Evolutionary conservation across 1,140 invertebrate genomes (phyloP), one percentile per base, ranked within the genome.

Genomic region (Batillaria attramentaria): DNA sequence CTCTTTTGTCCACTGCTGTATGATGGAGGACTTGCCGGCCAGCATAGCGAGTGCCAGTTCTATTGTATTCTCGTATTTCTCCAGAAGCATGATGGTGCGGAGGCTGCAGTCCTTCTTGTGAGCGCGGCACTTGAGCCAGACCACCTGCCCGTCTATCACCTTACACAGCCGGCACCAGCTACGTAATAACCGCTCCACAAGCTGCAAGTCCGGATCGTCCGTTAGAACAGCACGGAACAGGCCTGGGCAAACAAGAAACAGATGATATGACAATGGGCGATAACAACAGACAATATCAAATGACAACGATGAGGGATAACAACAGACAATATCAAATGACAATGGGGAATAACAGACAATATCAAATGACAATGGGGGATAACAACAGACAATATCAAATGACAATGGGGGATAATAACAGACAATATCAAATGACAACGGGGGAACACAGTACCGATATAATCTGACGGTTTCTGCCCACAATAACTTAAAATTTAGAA

Each of bases 21-120:
- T 83, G 28, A 87, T 84, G 33, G 81, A 81, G 42, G 85, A 83
- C 66, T 84, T 82, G 4, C 88, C 88, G 33, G 83, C 85, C 46
- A 87, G 79, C 5, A 87, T 80, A 13, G 88, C 87, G 35, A 88
- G 66, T 5, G 86, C 86, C 35, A 89, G 80, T 50, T 89, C 87
- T 37, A 86, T 85, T 18, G 86, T 84, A 70, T 86, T 85, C 72
- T 88, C 87, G 57, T 85, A 87, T 73, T 84, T 83, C 70, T 88
- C 86, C 20, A 88, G 69, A 62, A 88, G 65, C 35, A 84, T 62
- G 18, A 62, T 62, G 54, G 39, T 43, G 35, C 42, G 83, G 3
- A 88, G 79, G 0, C 62, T 68, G 46, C 73, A 65, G 31, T 46
- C 66, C 2, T 57, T 46, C 6, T 6, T 41, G 73, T 80, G 79